phyloP scores from a whole-genome alignment of 1,140 invertebrate species.

The Thaumatotibia leucotreta region DNA sequence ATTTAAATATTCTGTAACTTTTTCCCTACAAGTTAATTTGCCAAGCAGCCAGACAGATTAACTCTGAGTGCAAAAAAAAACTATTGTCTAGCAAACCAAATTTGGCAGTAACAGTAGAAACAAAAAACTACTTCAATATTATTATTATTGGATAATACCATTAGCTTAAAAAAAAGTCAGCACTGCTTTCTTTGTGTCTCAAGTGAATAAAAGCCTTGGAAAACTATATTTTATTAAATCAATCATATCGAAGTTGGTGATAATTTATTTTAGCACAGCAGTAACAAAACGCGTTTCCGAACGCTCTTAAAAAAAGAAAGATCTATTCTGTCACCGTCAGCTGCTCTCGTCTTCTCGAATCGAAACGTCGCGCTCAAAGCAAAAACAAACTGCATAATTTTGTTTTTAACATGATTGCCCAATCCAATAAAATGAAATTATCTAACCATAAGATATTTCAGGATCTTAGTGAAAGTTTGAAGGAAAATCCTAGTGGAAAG shows the following conservation, averaged over 20 bases:
- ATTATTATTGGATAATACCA: too few relatives aligned
- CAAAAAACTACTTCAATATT: too few relatives aligned
- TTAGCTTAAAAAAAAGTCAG: too few relatives aligned
- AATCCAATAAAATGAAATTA: constrained; percentile 76
- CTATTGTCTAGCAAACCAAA: too few relatives aligned
- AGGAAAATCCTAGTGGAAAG: constrained; percentile 74
- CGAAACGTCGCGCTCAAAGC: constrained; percentile 15
- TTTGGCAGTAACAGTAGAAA: too few relatives aligned
- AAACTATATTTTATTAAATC: not conserved
- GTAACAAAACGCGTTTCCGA: not conserved
- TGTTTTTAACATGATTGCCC: constrained; percentile 72
- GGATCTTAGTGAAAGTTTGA: constrained; percentile 75
- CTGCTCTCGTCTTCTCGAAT: constrained; percentile 17
- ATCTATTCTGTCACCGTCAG: not conserved
- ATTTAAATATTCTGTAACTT: too few relatives aligned
- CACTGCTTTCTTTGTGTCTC: too few relatives aligned
- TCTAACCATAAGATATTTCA: constrained; percentile 79
- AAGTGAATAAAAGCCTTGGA: too few relatives aligned
- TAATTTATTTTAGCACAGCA: not conserved
- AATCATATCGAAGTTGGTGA: not conserved
- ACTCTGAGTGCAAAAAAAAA: too few relatives aligned
- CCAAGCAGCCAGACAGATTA: too few relatives aligned
- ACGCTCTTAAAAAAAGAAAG: not conserved
- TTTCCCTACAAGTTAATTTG: too few relatives aligned
- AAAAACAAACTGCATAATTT: constrained; percentile 24